Conservation (phyloP, 2,888 invertebrate species). For the Trisateles emortualis region DNA sequence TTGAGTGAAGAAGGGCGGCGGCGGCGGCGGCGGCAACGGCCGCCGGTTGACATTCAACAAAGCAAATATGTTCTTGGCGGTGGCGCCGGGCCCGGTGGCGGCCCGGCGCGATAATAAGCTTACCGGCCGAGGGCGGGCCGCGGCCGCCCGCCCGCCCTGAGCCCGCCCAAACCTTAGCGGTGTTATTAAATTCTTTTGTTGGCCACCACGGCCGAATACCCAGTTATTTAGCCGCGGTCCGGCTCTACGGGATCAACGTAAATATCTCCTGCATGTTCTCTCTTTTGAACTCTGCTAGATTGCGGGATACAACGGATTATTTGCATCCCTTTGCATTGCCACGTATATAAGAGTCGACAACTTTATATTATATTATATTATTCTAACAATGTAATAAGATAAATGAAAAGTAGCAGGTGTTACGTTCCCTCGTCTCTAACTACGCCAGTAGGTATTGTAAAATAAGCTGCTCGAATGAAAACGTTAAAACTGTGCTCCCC, state of each 20-base stretch:
- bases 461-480: conserved; percentile 74
- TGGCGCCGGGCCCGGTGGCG: conserved; percentile 44
- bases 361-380: conserved; percentile 49
- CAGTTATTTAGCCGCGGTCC: conserved; percentile 75
- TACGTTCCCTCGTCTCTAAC: conserved; percentile 24
- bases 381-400: conserved; percentile 61
- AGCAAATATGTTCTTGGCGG: conserved; percentile 80
- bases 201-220: conserved; percentile 68
- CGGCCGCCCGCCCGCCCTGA: conserved; percentile 49
- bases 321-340: conserved; percentile 58
- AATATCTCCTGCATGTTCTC: conserved; percentile 65
- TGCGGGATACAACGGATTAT: conserved; percentile 69
- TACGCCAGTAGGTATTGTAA: conserved; percentile 54
- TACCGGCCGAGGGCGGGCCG: conserved; percentile 69
- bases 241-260: conserved; percentile 73
- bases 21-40: conserved; percentile 57
- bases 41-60: conserved; percentile 78
- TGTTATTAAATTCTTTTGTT: conserved; percentile 86
- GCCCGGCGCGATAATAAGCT: conserved; percentile 80
- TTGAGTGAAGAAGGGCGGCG: conserved; percentile 63
- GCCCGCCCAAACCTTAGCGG: conserved; percentile 65
- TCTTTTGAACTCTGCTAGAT: conserved; percentile 71
- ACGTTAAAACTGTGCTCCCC: conserved; percentile 66
- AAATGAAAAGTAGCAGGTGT: conserved; percentile 68
- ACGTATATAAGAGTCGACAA: conserved; percentile 23